Conservation (phyloP, 2,797 vertebrate genomes). For the Synanceia verrucosa region DNA sequence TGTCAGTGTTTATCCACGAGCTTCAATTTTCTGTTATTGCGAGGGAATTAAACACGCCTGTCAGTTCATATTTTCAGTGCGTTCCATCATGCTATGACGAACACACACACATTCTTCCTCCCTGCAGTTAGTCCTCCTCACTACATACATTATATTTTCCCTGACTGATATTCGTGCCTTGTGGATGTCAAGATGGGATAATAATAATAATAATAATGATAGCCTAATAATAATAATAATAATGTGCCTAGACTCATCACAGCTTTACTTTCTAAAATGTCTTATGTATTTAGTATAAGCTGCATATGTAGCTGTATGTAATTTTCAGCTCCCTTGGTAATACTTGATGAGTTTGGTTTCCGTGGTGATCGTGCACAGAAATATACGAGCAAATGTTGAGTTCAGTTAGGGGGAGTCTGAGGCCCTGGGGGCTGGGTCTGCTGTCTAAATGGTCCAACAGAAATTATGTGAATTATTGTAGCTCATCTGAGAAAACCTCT, state of each 20-base stretch:
- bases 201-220: not conserved
- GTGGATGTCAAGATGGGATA: conserved; percentile 1
- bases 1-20: conserved; percentile 58
- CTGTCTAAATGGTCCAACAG: conserved; percentile 45
- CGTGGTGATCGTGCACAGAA: conserved; percentile 35
- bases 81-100: conserved; percentile 66
- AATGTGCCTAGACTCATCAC: conserved; percentile 8
- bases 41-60: conserved; percentile 76
- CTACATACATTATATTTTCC: conserved; percentile 10
- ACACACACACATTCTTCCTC: conserved; percentile 1
- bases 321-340: conserved; percentile 38
- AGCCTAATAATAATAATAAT: not conserved
- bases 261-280: conserved; percentile 22
- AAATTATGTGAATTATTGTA: conserved; percentile 64
- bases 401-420: conserved; percentile 11
- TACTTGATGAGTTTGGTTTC: conserved; percentile 41
- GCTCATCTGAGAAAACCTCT: conserved; percentile 67
- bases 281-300: conserved; percentile 14
- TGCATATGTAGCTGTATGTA: conserved; percentile 45
- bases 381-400: conserved; percentile 34
- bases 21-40: conserved; percentile 73
- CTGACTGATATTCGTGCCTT: not conserved
- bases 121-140: conserved; percentile 4
- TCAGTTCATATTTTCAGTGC: conserved; percentile 69
- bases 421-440: conserved; percentile 13